A percentile compares a stretch with the other conserved stretches of the same genome.
Evolutionary conservation across 2,888 invertebrate species (phyloP).

Genomic region (Leptopilina myrica): DNA sequence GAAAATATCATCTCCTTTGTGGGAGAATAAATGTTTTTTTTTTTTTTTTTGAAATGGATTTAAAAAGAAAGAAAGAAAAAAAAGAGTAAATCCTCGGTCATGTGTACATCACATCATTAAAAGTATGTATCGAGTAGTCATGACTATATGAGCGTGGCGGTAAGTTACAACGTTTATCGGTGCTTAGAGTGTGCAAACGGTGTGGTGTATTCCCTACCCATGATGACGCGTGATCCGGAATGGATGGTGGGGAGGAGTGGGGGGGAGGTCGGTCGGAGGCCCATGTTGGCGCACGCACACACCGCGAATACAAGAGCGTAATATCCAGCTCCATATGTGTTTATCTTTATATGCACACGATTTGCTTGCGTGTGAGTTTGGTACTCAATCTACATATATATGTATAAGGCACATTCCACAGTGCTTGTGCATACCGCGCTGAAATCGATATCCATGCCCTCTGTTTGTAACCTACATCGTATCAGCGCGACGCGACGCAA

Average conservation of each 20-base stretch:
- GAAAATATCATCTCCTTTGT: no score
- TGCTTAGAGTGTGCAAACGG: conserved; percentile 55
- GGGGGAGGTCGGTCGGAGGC: not conserved
- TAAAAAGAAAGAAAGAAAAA: no score
- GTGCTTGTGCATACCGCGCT: conserved; percentile 70
- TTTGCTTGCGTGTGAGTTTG: conserved; percentile 45
- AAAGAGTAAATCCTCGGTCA: not conserved
- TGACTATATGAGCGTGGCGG: conserved; percentile 39
- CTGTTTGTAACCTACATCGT: conserved; percentile 73
- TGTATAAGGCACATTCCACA: conserved; percentile 72
- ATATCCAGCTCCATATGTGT: not conserved
- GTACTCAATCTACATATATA: conserved; percentile 51
- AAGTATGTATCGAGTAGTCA: conserved; percentile 27
- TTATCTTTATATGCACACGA: no score
- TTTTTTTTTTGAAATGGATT: no score
- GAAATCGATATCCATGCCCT: conserved; percentile 74
- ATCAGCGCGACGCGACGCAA: conserved; percentile 60
- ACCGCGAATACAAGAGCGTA: no score
- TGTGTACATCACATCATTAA: not conserved
- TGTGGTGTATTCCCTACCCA: conserved; percentile 45
- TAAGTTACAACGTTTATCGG: conserved; percentile 56
- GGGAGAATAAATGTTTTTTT: no score
- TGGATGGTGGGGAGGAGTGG: no score
- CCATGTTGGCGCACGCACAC: not conserved
- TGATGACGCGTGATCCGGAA: conserved; percentile 44